Percentiles rank a stretch among this genome's conserved stretches.
Evolutionary conservation across 2,797 vertebrate genomes (phyloP).

Genomic region (Enteromius radiatus): DNA sequence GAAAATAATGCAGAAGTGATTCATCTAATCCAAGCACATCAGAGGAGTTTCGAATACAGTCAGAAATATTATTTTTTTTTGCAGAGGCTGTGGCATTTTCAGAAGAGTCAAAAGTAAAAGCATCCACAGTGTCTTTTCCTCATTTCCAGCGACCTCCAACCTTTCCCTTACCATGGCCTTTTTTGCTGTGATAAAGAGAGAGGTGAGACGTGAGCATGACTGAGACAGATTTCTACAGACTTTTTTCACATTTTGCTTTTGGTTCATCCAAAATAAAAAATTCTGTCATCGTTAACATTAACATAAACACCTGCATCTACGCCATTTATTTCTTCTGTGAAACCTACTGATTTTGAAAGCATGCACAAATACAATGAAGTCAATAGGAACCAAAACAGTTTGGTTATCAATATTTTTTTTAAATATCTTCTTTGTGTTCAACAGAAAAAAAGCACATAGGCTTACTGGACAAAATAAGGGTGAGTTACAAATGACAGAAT

Average conservation of each 20-base stretch:
- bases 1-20: neutral
- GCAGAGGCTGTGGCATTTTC: neutral
- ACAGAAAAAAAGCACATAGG: neutral
- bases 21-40: conserved; percentile 1
- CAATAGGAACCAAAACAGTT: neutral
- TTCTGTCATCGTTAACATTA: neutral
- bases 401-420: neutral
- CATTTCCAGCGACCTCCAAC: conserved; percentile 93
- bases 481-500: neutral
- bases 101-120: conserved; percentile 15
- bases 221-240: neutral
- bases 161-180: conserved; percentile 87
- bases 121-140: neutral
- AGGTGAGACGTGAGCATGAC: neutral
- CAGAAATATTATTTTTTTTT: conserved; percentile 12
- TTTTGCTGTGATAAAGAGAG: conserved; percentile 79
- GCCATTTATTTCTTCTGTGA: neutral
- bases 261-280: neutral
- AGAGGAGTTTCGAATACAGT: conserved; percentile 60
- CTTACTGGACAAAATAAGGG: neutral
- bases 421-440: neutral
- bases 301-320: too few species aligned
- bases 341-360: neutral
- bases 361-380: neutral
- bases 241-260: neutral